A percentile compares a stretch with the other conserved stretches of the same genome.
phyloP scores from a whole-genome alignment of 1,140 invertebrate genomes.

The Ceratoteleas bidentatus region DNA sequence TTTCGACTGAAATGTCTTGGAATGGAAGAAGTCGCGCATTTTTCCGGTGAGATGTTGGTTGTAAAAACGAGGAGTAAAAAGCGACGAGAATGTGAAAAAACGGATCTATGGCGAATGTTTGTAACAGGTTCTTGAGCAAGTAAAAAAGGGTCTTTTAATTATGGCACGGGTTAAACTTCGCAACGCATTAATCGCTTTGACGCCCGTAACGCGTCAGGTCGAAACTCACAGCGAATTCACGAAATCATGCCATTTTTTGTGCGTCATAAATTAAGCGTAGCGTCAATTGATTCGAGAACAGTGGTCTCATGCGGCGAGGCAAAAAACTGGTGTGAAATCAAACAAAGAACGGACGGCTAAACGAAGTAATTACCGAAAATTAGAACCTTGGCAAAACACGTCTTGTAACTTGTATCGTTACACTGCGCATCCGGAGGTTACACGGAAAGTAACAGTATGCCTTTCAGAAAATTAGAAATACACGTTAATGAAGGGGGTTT shows the following conservation, averaged over 20 bases:
- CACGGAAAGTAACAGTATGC: too few relatives aligned
- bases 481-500: too few relatives aligned
- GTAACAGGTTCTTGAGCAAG: slow-evolving; percentile 7
- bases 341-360: slow-evolving; percentile 37
- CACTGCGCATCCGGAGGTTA: slow-evolving; percentile 3
- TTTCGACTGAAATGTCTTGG: too few relatives aligned
- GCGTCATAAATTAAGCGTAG: slow-evolving; percentile 24
- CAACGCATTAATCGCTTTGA: slow-evolving; percentile 27
- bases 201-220: slow-evolving; percentile 17
- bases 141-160: slow-evolving; percentile 22
- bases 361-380: slow-evolving; percentile 34
- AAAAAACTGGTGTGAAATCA: slow-evolving; percentile 36
- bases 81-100: not conserved
- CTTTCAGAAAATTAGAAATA: not conserved
- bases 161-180: slow-evolving; percentile 44
- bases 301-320: slow-evolving; percentile 25
- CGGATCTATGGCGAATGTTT: slow-evolving; percentile 1
- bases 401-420: slow-evolving; percentile 6
- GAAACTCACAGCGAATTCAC: slow-evolving; percentile 14
- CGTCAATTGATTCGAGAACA: slow-evolving; percentile 37
- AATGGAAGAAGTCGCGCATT: too few relatives aligned
- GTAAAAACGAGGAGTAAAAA: too few relatives aligned
- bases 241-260: slow-evolving; percentile 32
- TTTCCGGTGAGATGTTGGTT: too few relatives aligned
- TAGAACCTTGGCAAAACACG: slow-evolving; percentile 26